phyloP scores from a whole-genome alignment of 2,113 vertebrate species.

The Calcarius ornatus region DNA sequence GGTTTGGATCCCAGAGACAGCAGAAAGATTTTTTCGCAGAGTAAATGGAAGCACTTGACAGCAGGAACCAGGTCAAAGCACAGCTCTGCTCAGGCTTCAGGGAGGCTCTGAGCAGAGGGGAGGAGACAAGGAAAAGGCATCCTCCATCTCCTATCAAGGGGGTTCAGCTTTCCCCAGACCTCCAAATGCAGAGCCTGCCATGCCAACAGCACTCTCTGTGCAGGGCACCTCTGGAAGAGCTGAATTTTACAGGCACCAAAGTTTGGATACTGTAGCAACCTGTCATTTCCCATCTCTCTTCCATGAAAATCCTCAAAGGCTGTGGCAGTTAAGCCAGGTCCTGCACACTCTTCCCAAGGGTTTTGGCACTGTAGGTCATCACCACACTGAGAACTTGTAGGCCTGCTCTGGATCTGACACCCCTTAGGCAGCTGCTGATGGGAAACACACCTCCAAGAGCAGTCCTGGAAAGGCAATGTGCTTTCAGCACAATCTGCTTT shows the following conservation, averaged over 20 bases:
- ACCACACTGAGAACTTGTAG: background rate
- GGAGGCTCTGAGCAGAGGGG: background rate
- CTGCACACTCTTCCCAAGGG: background rate
- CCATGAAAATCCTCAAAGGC: background rate
- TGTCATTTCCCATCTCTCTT: background rate
- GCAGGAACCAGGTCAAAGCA: slow-evolving; percentile 30
- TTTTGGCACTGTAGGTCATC: background rate
- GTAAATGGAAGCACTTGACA: slow-evolving; percentile 2
- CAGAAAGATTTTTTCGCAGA: background rate
- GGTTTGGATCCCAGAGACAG: background rate
- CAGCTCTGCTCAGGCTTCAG: background rate
- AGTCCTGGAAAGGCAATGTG: background rate
- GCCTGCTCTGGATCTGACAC: background rate
- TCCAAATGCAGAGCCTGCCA: background rate
- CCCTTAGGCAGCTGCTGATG: background rate
- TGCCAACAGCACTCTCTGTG: background rate
- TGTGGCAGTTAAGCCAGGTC: background rate
- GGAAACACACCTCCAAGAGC: background rate
- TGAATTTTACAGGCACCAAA: background rate
- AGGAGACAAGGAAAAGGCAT: background rate
- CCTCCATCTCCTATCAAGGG: background rate
- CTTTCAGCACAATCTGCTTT: background rate
- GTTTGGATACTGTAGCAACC: background rate
- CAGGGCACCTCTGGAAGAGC: background rate
- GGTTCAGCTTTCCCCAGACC: accelerated